Evolutionary conservation across 2,797 vertebrate genomes (phyloP), one percentile per base, ranked within the genome.

Genomic region (Lophotriccus pileatus): DNA sequence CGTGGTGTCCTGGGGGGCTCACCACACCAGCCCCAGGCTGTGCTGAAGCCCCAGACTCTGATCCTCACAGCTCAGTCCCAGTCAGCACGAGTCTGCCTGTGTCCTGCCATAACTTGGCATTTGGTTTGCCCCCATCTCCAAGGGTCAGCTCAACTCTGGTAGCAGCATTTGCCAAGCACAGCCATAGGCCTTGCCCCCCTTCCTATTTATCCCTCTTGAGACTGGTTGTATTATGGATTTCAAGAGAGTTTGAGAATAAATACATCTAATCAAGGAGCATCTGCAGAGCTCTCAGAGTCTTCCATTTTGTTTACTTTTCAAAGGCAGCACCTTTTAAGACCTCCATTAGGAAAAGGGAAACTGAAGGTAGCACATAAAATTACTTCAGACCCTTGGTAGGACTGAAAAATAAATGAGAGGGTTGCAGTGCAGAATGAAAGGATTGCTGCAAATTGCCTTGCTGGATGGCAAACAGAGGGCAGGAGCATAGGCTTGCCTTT

Each of bases 321-420:
- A 80, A 91, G 37, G 60, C 37, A 92, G 13, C 76, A 87, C 64
- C 87, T 95, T 88, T 83, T 78, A 87, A 91, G 87, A 87, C 66
- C 84, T 89, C 93, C 64, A 81, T 86, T 80, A 91, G 79, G 78
- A 76, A 64, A 81, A 86, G 37, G 59, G 76, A 84, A 95, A 83
- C 77, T 87, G 77, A 74, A 91, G 64, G 86, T 47, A 87, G 75
- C 74, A 56, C 59, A 87, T 49, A 63, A 87, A 90, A 93, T 92
- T 89, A 72, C 80, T 92, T 85, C 74, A 90, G 93, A 62, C 77
- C 79, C 86, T 82, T 83, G 49, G 64, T 58, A 60, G 39, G 84
- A 41, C 64, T 62, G 87, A 82, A 84, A 94, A 81, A 80, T 49
- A 73, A 77, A 81, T 49, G 80, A 87, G 94, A 69, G 23, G 32